Conservation (phyloP, 2,888 invertebrate genomes). For the Drosophila mulleri region DNA sequence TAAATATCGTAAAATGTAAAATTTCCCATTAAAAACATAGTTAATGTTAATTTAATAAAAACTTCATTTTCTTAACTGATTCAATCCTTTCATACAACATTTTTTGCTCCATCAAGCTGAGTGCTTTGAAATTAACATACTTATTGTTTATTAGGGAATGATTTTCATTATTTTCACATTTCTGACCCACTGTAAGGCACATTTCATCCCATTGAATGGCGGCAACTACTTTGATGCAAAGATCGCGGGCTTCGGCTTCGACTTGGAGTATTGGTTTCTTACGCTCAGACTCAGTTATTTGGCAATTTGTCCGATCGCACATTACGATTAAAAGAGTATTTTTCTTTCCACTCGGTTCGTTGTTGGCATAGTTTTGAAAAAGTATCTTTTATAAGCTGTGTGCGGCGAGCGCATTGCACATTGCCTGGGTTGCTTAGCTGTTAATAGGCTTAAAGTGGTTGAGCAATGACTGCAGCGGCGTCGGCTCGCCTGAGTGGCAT, state of each 20-base stretch:
- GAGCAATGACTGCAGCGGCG: slow-evolving; percentile 53
- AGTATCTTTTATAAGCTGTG: slow-evolving; percentile 55
- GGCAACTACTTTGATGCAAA: slow-evolving; percentile 62
- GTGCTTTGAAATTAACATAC: neutral
- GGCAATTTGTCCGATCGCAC: slow-evolving; percentile 74
- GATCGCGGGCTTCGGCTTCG: slow-evolving; percentile 51
- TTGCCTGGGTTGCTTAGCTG: slow-evolving; percentile 58
- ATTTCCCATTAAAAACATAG: too few species aligned
- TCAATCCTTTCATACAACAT: neutral
- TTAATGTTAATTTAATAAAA: neutral
- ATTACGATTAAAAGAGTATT: slow-evolving; percentile 52
- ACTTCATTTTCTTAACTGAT: neutral
- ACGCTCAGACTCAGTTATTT: slow-evolving; percentile 58
- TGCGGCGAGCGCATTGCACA: slow-evolving; percentile 39
- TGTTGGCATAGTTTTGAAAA: slow-evolving; percentile 54
- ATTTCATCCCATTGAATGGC: slow-evolving; percentile 43
- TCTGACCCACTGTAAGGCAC: slow-evolving; percentile 45
- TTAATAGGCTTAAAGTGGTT: slow-evolving; percentile 74
- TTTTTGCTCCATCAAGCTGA: neutral
- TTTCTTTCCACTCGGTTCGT: slow-evolving; percentile 12
- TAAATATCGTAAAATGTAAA: neutral
- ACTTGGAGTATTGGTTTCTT: slow-evolving; percentile 44
- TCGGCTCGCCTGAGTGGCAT: slow-evolving; percentile 10
- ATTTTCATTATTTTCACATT: slow-evolving; percentile 8
- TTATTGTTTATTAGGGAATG: slow-evolving; percentile 1